Evolutionary conservation across 2,797 vertebrate genomes (phyloP).

Genomic region (Microctenopoma steveboyesi): DNA sequence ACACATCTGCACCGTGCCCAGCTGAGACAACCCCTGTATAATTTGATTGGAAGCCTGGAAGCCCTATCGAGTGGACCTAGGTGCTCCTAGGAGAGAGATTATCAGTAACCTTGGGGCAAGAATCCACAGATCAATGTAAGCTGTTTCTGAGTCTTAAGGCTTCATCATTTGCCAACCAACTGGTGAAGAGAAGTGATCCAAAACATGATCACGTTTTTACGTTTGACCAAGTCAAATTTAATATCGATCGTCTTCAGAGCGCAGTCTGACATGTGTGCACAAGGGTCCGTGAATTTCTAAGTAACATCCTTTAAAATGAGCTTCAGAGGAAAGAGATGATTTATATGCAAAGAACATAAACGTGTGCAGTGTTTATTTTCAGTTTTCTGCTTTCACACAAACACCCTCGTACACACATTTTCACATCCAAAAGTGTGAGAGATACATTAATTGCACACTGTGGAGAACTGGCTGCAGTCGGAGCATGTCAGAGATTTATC

Average conservation of each 20-base stretch:
- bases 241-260: constrained; percentile 40
- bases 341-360: constrained; percentile 13
- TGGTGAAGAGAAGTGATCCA: constrained; percentile 64
- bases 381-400: constrained; percentile 1
- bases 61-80: constrained; percentile 44
- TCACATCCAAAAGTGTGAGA: not conserved
- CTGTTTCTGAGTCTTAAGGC: constrained; percentile 38
- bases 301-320: constrained; percentile 36
- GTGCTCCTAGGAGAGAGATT: constrained; percentile 42
- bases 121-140: constrained; percentile 59
- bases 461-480: not conserved
- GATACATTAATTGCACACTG: not conserved
- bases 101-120: constrained; percentile 43
- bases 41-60: constrained; percentile 38
- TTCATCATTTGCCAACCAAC: constrained; percentile 62
- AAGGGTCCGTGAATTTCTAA: constrained; percentile 1
- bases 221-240: constrained; percentile 37
- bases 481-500: constrained; percentile 7
- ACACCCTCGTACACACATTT: not conserved
- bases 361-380: not conserved
- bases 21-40: constrained; percentile 32
- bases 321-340: constrained; percentile 3
- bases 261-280: not conserved
- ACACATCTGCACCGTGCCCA: not conserved
- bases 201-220: constrained; percentile 52